These are phyloP conservation scores for Macrobrachium nipponense DNA, from an alignment of 1,140 invertebrate species.

Conservation along the genomic window DNA sequence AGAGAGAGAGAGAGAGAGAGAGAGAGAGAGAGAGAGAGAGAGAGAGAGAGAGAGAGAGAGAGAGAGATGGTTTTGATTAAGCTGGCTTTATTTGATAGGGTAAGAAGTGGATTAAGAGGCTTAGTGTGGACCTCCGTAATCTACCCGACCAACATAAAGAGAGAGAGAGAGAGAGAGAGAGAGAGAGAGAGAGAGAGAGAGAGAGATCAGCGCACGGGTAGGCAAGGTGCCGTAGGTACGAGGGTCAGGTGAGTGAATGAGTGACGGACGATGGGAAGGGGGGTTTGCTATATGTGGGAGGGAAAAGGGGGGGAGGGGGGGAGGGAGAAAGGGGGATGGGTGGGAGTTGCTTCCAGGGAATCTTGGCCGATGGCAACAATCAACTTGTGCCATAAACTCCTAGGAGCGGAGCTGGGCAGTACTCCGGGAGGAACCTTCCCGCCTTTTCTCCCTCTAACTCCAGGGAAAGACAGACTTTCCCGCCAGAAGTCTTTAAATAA, in stretches of 20 bases:
- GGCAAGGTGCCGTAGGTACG: neutral
- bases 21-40: slow-evolving; percentile 24
- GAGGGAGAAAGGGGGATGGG: neutral
- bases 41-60: slow-evolving; percentile 9
- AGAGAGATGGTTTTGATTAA: neutral
- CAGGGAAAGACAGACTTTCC: too few species aligned
- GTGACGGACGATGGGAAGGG: neutral
- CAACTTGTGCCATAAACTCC: too few species aligned
- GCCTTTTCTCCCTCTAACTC: too few species aligned
- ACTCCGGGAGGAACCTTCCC: too few species aligned
- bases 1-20: slow-evolving; percentile 23
- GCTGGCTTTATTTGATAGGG: too few species aligned
- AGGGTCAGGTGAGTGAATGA: neutral
- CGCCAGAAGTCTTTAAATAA: too few species aligned
- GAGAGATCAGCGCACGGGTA: neutral
- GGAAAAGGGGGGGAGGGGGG: neutral
- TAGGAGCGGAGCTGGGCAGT: too few species aligned
- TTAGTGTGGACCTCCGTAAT: too few species aligned
- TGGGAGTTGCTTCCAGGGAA: neutral
- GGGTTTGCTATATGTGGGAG: neutral
- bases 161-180: slow-evolving; percentile 2
- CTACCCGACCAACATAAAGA: neutral
- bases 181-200: neutral
- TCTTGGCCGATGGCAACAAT: too few species aligned
- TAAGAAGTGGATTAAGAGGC: too few species aligned